These are phyloP conservation scores for Macaria notata DNA, from an alignment of 2,888 invertebrate species.

Conservation along the genomic window DNA sequence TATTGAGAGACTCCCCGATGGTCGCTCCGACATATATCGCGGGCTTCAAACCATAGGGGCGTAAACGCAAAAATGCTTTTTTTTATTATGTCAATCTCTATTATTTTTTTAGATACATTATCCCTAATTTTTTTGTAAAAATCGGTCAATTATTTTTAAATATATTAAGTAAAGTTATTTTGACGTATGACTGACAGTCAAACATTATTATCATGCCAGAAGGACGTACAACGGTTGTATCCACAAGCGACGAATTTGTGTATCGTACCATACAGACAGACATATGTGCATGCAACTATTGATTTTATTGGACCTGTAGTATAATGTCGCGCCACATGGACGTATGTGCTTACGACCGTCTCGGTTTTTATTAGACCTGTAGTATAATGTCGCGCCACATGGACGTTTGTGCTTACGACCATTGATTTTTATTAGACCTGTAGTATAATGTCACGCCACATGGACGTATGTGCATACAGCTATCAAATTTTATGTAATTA, in stretches of 20 bases:
- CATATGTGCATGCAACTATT: constrained; percentile 11
- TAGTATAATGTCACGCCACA: no score
- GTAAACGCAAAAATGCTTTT: background rate
- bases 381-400: no score
- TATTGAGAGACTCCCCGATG: no score
- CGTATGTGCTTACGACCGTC: background rate
- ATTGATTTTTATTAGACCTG: no score
- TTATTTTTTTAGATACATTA: background rate
- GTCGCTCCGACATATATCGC: no score
- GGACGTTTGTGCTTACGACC: constrained; percentile 9
- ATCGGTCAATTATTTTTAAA: background rate
- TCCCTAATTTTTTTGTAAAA: background rate
- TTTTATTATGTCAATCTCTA: background rate
- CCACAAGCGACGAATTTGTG: no score
- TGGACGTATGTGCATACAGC: background rate
- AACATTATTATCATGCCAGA: constrained; percentile 3
- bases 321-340: no score
- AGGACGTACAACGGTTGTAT: background rate
- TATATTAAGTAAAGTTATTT: background rate
- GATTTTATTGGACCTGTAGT: no score
- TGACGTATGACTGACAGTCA: background rate
- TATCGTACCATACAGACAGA: no score
- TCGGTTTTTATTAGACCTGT: no score
- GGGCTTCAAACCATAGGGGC: background rate
- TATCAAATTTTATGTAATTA: background rate